Evolutionary conservation across 2,113 vertebrate genomes (phyloP), one percentile per base, ranked within the genome.

Genomic region (Rhinichthys klamathensis): DNA sequence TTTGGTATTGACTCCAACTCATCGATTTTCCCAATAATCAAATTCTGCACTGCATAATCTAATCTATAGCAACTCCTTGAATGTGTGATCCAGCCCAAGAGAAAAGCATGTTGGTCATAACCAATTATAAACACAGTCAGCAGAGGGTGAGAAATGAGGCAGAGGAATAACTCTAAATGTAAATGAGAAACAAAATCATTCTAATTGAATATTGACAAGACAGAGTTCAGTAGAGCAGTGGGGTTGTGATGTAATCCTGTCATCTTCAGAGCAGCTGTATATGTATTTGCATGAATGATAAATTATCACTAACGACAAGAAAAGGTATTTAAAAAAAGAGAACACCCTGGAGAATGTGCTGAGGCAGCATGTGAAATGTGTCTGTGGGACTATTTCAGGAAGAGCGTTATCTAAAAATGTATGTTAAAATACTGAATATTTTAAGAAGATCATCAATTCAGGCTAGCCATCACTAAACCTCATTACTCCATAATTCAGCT

Each of bases 381-480:
- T 73, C 65, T 81, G 23, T 4, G 46, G 56, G 46, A 56, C 49
- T 54, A 72, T 58, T 83, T 83, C 49, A 54, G 67, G 35, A 65
- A 51, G 61, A 69, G n/a, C 23, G 6, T 79, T 79, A 79, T 44
- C 58, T 49, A 54, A 65, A 51, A 54, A 82, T 67, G 60, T 51
- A 72, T 72, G 49, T 70, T 83, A 72, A 72, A 83, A 83, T 83
- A 72, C 35, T 83, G 15, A 70, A 83, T 72, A 38, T 72, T 82
- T 56, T 38, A 70, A 56, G 25, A 70, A 58, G 3, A 73, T 41
- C 46, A 81, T 81, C 61, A 72, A 72, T 72, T 54, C 16, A 46
- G 23, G 5, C 18, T 30, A 49, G 38, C 27, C 35, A 15, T 49
- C 65, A 70, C 3, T 58, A 32, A 73, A 69, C 65, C 67, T 72